Base-by-base conservation (phyloP, 2,797 vertebrate genomes). In the Hemibagrus guttatus region DNA sequence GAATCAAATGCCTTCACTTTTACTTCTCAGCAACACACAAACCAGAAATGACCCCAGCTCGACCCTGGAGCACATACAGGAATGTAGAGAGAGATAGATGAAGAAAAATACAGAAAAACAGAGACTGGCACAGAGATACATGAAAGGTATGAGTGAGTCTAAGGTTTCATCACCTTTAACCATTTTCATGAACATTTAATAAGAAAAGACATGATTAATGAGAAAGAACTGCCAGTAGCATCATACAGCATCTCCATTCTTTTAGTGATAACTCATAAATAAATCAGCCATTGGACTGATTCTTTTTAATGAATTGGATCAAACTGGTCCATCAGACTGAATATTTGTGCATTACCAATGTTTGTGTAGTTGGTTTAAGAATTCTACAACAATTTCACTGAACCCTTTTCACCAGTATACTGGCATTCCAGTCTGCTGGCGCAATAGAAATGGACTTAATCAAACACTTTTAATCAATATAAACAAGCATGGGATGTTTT, bases 191-290 rank as follows among this genome's bases (percentile, higher is more conserved):
- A 3, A 54, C 6, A 7, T 56, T 76, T 17, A 54, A 81, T 68
- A 23, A 81, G 78, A 39, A 59, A 58, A 81, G 68, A 84, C 75
- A 19, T 13, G 28, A 68, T 31, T 61, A 52, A 21, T 74, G 85
- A 14, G 69, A 59, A 26, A 63, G 2, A 28, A 19, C 46, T 35
- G 49, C 17, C 49, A 49, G 46, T 35, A 5, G 28, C 31, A 78
- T 59, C 56, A 5, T 80, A 42, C 28, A 28, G 26, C 46, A 56
- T 63, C 46, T 64, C 26, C 28, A 71, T 61, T 59, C 31, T 56
- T 80, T 80, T 59, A 14, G 76, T 39, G 1, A 59, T 26, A 59
- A 19, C 49, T 56, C n/a, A 76, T 19, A 54, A 56, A 76, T 31
- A 1, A 76, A 75, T 54, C 46, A 54, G 19, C 6, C 17, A 56